phyloP scores from a whole-genome alignment of 2,797 vertebrate genomes.

The Alosa sapidissima region DNA sequence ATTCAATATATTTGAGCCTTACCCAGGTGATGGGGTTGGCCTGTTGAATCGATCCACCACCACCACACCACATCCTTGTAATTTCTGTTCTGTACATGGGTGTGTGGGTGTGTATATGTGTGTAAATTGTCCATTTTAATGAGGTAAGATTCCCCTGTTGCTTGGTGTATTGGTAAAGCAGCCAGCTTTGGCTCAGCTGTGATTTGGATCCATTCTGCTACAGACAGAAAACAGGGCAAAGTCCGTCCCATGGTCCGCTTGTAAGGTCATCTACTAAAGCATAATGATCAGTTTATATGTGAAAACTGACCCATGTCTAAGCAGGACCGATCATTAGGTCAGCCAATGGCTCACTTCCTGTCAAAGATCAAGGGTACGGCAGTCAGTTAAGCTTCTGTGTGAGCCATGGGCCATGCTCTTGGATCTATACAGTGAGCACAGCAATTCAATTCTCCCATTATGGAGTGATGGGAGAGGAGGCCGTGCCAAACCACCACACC shows the following conservation, averaged over 20 bases:
- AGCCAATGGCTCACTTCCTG: not conserved
- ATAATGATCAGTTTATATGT: constrained; percentile 5
- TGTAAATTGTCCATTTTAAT: not conserved
- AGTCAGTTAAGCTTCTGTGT: not conserved
- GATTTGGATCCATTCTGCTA: not conserved
- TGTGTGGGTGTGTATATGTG: not conserved
- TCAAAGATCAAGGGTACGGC: not conserved
- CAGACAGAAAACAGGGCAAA: not conserved
- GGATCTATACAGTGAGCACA: not conserved
- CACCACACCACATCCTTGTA: not conserved
- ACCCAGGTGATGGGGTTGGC: not conserved
- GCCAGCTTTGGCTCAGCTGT: not conserved
- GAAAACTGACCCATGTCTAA: not conserved
- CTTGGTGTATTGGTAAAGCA: not conserved
- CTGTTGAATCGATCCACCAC: not conserved
- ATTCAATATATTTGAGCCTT: not conserved
- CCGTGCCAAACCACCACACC: not conserved
- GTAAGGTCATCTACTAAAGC: constrained; percentile 1
- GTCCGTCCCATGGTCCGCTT: not conserved
- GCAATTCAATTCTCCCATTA: not conserved
- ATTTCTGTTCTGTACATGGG: not conserved
- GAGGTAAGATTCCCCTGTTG: not conserved
- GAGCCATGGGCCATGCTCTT: not conserved
- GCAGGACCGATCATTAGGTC: not conserved
- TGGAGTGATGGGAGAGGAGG: not conserved